These are phyloP conservation scores for Scytalopus superciliaris DNA, from an alignment of 2,113 vertebrate species.

Conservation along the genomic window DNA sequence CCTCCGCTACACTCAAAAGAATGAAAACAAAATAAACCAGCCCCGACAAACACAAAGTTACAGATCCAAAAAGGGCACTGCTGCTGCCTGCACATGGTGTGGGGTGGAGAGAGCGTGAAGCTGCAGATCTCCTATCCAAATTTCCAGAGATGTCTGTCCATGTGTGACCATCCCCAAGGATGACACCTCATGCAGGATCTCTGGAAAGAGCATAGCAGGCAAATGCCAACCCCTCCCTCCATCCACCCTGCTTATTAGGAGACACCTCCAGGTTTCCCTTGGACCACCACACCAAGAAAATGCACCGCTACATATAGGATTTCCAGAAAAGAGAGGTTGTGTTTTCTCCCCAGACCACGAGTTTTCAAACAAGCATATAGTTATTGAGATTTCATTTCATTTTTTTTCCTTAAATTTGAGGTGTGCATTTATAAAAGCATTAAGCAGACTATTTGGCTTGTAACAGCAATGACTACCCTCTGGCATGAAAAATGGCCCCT, in stretches of 20 bases:
- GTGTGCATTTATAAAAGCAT: neutral
- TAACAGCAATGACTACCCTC: neutral
- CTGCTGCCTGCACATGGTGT: fast-evolving
- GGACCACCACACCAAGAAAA: neutral
- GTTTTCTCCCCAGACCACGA: fast-evolving
- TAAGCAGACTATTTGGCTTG: neutral
- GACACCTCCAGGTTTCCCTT: neutral
- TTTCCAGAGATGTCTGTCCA: fast-evolving
- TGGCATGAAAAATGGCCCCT: conserved; percentile 14
- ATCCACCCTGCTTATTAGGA: neutral
- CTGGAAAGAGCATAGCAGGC: neutral
- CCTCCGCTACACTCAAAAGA: neutral
- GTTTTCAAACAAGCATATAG: neutral
- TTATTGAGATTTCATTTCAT: neutral
- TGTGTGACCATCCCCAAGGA: neutral
- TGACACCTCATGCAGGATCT: neutral
- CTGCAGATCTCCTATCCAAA: fast-evolving
- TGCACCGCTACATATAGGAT: neutral
- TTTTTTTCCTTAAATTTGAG: neutral
- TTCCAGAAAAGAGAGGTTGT: neutral
- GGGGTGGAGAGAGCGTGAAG: neutral
- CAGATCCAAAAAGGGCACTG: neutral
- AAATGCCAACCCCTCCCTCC: neutral
- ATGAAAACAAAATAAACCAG: conserved; percentile 11
- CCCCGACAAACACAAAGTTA: neutral